A percentile compares a stretch with the other conserved stretches of the same genome.
phyloP scores from a whole-genome alignment of 2,797 vertebrate genomes.

The Nannoperca australis region DNA sequence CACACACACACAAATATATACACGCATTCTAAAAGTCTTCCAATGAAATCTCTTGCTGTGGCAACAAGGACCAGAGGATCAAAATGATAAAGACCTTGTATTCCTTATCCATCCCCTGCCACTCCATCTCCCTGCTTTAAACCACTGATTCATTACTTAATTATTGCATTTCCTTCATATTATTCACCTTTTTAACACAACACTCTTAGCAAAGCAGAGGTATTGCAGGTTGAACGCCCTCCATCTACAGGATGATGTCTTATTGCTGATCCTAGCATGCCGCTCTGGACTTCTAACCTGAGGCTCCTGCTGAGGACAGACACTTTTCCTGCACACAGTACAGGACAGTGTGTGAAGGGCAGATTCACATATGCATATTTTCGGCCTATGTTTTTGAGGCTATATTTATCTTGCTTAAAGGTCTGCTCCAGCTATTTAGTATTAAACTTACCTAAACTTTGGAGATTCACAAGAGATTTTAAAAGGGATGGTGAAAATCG shows the following conservation, averaged over 20 bases:
- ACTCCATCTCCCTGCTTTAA: slow-evolving; percentile 44
- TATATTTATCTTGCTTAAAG: slow-evolving; percentile 12
- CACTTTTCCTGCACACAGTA: slow-evolving; percentile 23
- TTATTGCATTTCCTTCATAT: slow-evolving; percentile 34
- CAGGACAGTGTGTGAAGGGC: slow-evolving; percentile 14
- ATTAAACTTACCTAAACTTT: neutral
- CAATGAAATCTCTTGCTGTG: slow-evolving; percentile 42
- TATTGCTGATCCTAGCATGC: slow-evolving; percentile 48
- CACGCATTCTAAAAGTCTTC: slow-evolving; percentile 2
- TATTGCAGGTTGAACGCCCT: slow-evolving; percentile 28
- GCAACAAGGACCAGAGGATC: slow-evolving; percentile 48
- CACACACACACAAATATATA: neutral
- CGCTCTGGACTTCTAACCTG: slow-evolving; percentile 43
- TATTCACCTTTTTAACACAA: slow-evolving; percentile 47
- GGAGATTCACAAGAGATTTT: neutral
- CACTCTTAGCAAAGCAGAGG: slow-evolving; percentile 46
- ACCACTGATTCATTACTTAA: slow-evolving; percentile 57
- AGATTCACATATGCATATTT: slow-evolving; percentile 25
- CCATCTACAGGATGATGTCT: slow-evolving; percentile 52
- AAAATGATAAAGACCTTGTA: slow-evolving; percentile 43
- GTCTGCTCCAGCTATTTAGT: neutral
- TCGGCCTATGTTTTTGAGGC: neutral
- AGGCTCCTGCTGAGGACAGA: slow-evolving; percentile 49
- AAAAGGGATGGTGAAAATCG: neutral
- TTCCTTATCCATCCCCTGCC: slow-evolving; percentile 42